Percentiles rank a stretch among this genome's conserved stretches.
phyloP scores from a whole-genome alignment of 2,797 vertebrate genomes.

The Tiaroga cobitis region DNA sequence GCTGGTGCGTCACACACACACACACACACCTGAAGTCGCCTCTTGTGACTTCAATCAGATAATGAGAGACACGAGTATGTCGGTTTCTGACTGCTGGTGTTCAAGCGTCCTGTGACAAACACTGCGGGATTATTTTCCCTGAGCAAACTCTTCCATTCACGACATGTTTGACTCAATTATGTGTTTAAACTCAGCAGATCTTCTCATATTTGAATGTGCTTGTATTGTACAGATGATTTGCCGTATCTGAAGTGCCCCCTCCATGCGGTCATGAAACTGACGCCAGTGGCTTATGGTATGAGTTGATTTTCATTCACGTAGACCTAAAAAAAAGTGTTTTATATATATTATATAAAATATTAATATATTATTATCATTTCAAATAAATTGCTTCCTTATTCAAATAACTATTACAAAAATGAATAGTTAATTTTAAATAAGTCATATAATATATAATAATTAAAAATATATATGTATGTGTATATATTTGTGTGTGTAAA shows the following conservation, averaged over 20 bases:
- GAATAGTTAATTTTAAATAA: neutral
- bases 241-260: constrained; percentile 93
- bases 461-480: neutral
- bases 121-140: neutral
- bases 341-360: neutral
- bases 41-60: neutral
- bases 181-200: neutral
- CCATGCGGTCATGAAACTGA: constrained; percentile 91
- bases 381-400: neutral
- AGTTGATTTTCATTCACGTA: neutral
- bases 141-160: neutral
- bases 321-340: neutral
- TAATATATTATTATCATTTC: neutral
- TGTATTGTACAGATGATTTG: constrained; percentile 82
- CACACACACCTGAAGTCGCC: neutral
- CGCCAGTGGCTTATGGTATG: constrained; percentile 93
- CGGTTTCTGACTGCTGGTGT: neutral
- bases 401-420: neutral
- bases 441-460: neutral
- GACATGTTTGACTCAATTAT: neutral
- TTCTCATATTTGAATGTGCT: neutral
- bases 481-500: too few relatives aligned
- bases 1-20: constrained; percentile 79
- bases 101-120: neutral
- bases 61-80: neutral